Base-by-base conservation (phyloP, 2,888 invertebrate genomes). In the Blomia tropicalis region DNA sequence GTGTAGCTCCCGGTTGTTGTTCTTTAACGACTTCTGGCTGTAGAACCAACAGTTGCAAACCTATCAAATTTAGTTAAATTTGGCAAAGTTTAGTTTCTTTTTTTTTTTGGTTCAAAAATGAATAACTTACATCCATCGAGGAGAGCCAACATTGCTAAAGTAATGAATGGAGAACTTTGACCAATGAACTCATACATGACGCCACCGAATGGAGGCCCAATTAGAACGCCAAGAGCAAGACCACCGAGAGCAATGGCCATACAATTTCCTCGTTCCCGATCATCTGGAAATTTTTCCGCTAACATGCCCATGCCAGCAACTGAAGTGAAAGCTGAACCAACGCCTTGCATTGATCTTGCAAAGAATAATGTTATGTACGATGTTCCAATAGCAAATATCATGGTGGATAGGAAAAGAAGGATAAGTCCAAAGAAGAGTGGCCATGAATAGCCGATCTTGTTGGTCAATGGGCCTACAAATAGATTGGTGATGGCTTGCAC, bases 251-350 rank as follows among this genome's bases (percentile, higher is more conserved):
- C 98, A 64, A 98, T 87, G 1, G 95, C 96, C 96, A 99, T 98
- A 0, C 95, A 96, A 75, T 93, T 92, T 29, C 64, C 96, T 63
- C 98, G 81, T 74, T 98, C 96, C 75, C 91, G 86, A 72, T 98
- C 96, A 70, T 99, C 93, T 0, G 95, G 91, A 72, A 93, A 98
- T 30, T 90, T 79, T 73, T 93, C 92, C 0, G 98, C 98, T 71
- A 99, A 75, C 96, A 99, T 96, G 30, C 96, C 98, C 96, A 99
- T 96, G 4, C 84, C 98, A 23, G 96, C 95, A 0, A 98, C 96
- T 66, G 91, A 93, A 1, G 96, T 96, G 72, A 96, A 98, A 0
- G 96, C 93, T 0, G 96, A 98, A 0, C 98, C 98, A 59, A 99
- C 84, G 22, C 98, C 98, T 76, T 99, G 98, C 14, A 99, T 80